Evolutionary conservation across 2,888 invertebrate genomes (phyloP).

Genomic region (Beris chalybata): DNA sequence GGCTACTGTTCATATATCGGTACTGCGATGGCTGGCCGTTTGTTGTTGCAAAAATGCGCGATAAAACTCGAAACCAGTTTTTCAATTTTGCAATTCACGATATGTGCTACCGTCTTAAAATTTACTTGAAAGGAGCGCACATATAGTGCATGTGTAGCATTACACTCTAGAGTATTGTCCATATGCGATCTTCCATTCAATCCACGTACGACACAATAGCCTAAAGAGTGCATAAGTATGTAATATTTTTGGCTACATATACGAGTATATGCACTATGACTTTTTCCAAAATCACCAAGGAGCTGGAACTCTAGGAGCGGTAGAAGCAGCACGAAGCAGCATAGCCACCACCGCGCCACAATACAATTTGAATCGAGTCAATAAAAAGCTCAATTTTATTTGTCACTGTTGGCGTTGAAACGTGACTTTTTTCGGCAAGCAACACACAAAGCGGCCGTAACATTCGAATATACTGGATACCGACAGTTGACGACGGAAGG

Average conservation of each 20-base stretch:
- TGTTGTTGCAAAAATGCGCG: slow-evolving; percentile 7
- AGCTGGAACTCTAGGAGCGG: not conserved
- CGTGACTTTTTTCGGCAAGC: slow-evolving; percentile 42
- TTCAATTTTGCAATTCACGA: slow-evolving; percentile 30
- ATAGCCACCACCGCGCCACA: slow-evolving; percentile 37
- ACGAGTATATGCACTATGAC: not conserved
- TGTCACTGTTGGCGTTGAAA: slow-evolving; percentile 44
- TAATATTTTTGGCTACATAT: slow-evolving; percentile 5
- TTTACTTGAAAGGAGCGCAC: not conserved
- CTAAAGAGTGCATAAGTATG: slow-evolving; percentile 20
- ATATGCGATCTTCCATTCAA: slow-evolving; percentile 4
- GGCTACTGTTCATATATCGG: slow-evolving; percentile 2
- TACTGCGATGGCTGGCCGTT: slow-evolving; percentile 3
- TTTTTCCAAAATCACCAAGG: slow-evolving; percentile 19
- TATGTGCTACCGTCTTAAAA: slow-evolving; percentile 14
- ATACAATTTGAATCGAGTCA: slow-evolving; percentile 45
- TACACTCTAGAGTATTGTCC: slow-evolving; percentile 17
- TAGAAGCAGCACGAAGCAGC: not conserved
- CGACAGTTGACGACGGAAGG: slow-evolving; percentile 2
- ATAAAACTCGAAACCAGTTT: slow-evolving; percentile 30
- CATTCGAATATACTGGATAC: not conserved
- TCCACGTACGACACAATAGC: slow-evolving; percentile 24
- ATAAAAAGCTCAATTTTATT: slow-evolving; percentile 46
- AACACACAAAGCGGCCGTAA: slow-evolving; percentile 12
- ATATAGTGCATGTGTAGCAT: slow-evolving; percentile 3